Evolutionary conservation across 2,113 vertebrate species (phyloP).

Genomic region (Phalacrocorax brasilianus): DNA sequence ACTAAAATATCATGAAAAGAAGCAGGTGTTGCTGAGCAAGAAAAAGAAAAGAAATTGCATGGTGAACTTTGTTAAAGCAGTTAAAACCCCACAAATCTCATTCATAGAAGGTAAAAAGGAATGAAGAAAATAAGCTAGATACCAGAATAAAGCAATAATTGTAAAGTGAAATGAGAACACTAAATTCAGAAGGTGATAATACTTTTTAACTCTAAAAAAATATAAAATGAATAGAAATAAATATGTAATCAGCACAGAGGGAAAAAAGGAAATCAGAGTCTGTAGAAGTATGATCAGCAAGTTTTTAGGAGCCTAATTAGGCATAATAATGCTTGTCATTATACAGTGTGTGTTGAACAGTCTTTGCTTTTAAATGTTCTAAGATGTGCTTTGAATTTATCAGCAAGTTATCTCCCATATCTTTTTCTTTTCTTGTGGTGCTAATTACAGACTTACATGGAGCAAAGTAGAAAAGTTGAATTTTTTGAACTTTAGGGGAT

Average conservation of each 20-base stretch:
- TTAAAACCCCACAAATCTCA: constrained; percentile 1
- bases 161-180: not conserved
- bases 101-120: constrained; percentile 10
- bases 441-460: not conserved
- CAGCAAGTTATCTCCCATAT: not conserved
- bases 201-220: constrained; percentile 7
- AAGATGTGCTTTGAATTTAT: not conserved
- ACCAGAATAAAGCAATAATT: constrained; percentile 23
- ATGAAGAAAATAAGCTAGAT: not conserved
- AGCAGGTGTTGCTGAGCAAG: not conserved
- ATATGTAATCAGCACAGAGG: not conserved
- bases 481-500: not conserved
- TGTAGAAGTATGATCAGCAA: constrained; percentile 21
- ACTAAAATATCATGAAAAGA: not conserved
- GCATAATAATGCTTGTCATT: not conserved
- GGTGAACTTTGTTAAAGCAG: not conserved
- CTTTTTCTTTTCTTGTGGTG: not conserved
- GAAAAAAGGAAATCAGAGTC: not conserved
- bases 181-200: constrained; percentile 3
- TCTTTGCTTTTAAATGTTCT: not conserved
- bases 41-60: constrained; percentile 7
- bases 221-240: constrained; percentile 20
- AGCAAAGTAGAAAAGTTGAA: not conserved
- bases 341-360: not conserved
- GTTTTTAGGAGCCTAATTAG: constrained; percentile 26